phyloP scores from a whole-genome alignment of 2,888 invertebrate genomes.

The Kryphioiulus occultus region DNA sequence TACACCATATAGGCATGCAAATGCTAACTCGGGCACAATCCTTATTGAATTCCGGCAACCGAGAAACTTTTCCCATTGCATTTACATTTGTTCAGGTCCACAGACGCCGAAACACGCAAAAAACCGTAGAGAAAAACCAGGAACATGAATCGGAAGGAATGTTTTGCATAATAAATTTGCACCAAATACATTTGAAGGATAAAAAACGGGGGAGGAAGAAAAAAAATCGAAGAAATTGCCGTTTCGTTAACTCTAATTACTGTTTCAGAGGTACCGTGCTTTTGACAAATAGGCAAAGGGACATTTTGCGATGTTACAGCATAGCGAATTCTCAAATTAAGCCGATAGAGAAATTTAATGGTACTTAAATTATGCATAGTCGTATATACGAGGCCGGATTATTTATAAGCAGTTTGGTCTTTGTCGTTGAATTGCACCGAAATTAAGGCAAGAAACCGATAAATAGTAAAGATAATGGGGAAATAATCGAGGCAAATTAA shows the following conservation, averaged over 20 bases:
- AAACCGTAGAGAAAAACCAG: neutral
- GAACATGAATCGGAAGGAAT: neutral
- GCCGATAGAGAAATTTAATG: neutral
- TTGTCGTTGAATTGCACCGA: neutral
- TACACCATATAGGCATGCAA: neutral
- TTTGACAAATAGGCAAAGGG: neutral
- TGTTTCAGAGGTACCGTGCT: neutral
- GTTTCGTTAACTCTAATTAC: conserved; percentile 17
- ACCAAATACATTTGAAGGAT: neutral
- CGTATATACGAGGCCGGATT: neutral
- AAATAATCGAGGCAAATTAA: too few species aligned
- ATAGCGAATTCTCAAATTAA: neutral
- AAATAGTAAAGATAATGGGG: too few species aligned
- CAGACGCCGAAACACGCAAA: neutral
- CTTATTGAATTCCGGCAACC: conserved; percentile 13
- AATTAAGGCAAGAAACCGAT: too few species aligned
- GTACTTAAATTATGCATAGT: neutral
- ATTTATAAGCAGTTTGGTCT: neutral
- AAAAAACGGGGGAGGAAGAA: neutral
- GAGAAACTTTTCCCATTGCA: conserved; percentile 21
- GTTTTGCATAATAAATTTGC: conserved; percentile 36
- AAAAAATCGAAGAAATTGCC: neutral
- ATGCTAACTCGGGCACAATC: conserved; percentile 12
- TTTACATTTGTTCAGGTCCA: conserved; percentile 25
- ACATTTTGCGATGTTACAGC: neutral